Base-by-base conservation (phyloP, 2,888 invertebrate species). In the Gnatocerus cornutus region DNA sequence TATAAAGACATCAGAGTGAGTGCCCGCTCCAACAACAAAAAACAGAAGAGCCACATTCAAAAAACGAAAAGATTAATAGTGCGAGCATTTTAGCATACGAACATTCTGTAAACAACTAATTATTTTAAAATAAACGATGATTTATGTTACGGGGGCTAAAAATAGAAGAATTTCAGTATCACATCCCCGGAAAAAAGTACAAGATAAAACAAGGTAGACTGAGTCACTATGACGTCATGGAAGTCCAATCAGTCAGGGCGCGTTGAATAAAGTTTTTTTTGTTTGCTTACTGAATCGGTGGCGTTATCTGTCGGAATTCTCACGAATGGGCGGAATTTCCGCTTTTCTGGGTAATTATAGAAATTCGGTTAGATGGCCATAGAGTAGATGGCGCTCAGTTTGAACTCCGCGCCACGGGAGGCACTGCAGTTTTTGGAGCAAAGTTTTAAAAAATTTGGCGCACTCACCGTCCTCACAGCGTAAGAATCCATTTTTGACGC, bases 401-500 rank as follows among this genome's bases (percentile, higher is more conserved):
- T n/a, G n/a, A n/a, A n/a, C n/a, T n/a, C n/a, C n/a, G n/a, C n/a
- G n/a, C n/a, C n/a, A n/a, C n/a, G n/a, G n/a, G n/a, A n/a, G n/a
- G n/a, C n/a, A n/a, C n/a, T n/a, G n/a, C n/a, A n/a, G n/a, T n/a
- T 21, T 21, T 21, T 21, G 2, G 21, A 21, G 21, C 21, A n/a
- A n/a, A n/a, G n/a, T n/a, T n/a, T n/a, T n/a, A n/a, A n/a, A n/a
- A n/a, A n/a, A n/a, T n/a, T n/a, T n/a, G n/a, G n/a, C n/a, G n/a
- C 7, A 79, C 83, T 81, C 73, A 84, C 84, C 68, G 82, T 77
- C 79, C 81, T 83, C 9, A 77, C 73, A 16, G 74, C 72, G 64
- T 81, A 80, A 76, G 75, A 74, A 10, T 81, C 81, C 3, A 77
- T 71, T 87, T 76, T 79, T 1, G 77, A 63, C 14, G 76, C 55